phyloP scores from a whole-genome alignment of 2,113 vertebrate genomes.

The Telmatochromis bifrenatus region DNA sequence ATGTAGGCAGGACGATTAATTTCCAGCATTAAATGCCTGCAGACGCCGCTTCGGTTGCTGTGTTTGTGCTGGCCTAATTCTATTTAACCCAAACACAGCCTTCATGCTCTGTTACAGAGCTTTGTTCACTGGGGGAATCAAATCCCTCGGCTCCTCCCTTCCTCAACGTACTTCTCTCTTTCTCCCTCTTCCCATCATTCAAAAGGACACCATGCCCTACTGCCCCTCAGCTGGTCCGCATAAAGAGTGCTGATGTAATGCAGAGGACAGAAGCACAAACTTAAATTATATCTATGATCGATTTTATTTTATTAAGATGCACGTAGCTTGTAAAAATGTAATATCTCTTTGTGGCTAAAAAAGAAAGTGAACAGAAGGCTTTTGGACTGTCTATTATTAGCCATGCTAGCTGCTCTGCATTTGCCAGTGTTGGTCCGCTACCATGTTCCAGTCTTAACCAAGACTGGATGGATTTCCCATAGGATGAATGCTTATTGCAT shows the following conservation, averaged over 20 bases:
- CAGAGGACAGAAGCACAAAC: background rate
- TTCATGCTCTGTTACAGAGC: conserved; percentile 39
- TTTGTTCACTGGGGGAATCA: conserved; percentile 13
- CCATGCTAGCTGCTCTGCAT: background rate
- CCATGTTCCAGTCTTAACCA: background rate
- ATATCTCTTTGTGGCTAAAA: background rate
- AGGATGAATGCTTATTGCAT: background rate
- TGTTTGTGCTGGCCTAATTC: conserved; percentile 17
- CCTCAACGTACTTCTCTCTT: background rate
- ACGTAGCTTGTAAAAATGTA: background rate
- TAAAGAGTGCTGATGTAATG: conserved; percentile 11
- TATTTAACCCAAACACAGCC: conserved; percentile 19
- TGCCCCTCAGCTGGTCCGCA: background rate
- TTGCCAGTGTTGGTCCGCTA: background rate
- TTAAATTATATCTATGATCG: background rate
- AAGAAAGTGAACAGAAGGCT: background rate
- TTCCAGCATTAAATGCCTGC: background rate
- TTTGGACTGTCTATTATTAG: background rate
- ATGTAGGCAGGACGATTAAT: background rate
- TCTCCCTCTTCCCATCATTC: background rate
- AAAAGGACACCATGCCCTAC: background rate
- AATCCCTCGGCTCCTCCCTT: conserved; percentile 13
- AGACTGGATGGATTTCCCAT: background rate
- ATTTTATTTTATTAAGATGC: background rate
- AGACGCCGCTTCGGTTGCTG: background rate